Percentiles rank a stretch among this genome's conserved stretches.
phyloP scores from a whole-genome alignment of 1,140 invertebrate species.

The Myzus persicae region DNA sequence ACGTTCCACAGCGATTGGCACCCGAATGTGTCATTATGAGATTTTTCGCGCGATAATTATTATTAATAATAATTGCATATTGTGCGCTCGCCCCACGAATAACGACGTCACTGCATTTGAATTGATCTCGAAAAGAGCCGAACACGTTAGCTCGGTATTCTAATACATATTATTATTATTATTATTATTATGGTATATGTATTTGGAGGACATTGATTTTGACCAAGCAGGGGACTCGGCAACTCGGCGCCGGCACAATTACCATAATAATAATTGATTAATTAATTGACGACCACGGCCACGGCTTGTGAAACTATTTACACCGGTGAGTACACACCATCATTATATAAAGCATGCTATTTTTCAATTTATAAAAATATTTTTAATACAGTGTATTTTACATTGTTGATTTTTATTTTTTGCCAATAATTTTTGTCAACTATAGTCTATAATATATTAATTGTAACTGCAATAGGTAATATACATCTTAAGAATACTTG shows the following conservation, averaged over 20 bases:
- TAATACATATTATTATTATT: conserved; percentile 11
- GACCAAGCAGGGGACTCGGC: conserved; percentile 31
- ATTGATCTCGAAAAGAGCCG: background rate
- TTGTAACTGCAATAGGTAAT: background rate
- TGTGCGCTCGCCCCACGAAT: background rate
- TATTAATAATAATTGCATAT: background rate
- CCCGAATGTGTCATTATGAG: background rate
- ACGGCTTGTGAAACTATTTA: conserved; percentile 39
- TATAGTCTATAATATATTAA: background rate
- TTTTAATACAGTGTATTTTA: background rate
- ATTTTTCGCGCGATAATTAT: conserved; percentile 9
- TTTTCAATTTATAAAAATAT: background rate
- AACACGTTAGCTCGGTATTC: background rate
- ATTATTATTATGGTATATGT: background rate
- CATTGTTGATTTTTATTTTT: background rate
- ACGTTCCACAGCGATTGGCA: background rate
- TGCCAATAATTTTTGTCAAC: background rate
- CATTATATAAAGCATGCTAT: background rate
- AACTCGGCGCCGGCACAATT: conserved; percentile 37
- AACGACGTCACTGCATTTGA: background rate
- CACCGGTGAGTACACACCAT: conserved; percentile 32
- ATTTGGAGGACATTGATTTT: conserved; percentile 53
- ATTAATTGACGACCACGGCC: conserved; percentile 52
- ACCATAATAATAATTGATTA: conserved; percentile 53
- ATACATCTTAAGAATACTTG: background rate